Evolutionary conservation across 1,140 invertebrate genomes (phyloP).

Genomic region (Drosophila rufa): DNA sequence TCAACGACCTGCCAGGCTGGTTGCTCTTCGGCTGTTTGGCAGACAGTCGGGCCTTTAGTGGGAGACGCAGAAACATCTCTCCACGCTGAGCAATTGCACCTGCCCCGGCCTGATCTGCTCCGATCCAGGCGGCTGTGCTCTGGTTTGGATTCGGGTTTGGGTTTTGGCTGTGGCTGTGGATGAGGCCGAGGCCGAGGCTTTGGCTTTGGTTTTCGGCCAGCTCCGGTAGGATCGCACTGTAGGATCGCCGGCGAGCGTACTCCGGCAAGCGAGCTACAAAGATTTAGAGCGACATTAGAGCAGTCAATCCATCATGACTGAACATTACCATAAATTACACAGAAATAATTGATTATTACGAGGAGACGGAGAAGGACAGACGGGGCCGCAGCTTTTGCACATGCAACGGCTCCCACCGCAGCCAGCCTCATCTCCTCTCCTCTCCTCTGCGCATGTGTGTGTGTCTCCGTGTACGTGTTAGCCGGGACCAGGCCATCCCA

Average conservation of each 20-base stretch:
- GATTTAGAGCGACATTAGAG: constrained; percentile 85
- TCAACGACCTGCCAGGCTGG: constrained; percentile 41
- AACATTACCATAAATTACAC: constrained; percentile 85
- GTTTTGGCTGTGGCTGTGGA: constrained; percentile 16
- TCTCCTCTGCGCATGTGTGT: constrained; percentile 13
- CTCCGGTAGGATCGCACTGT: constrained; percentile 30
- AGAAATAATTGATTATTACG: constrained; percentile 86
- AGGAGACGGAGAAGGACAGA: constrained; percentile 66
- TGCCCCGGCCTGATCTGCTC: constrained; percentile 59
- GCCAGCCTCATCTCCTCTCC: constrained; percentile 7
- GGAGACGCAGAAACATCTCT: constrained; percentile 58
- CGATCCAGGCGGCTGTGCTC: constrained; percentile 39
- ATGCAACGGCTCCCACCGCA: constrained; percentile 58
- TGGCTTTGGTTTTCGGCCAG: constrained; percentile 44
- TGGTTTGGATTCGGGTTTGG: constrained; percentile 37
- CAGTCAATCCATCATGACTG: constrained; percentile 85
- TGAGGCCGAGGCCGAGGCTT: neutral
- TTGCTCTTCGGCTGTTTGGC: constrained; percentile 41
- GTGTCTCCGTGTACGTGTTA: constrained; percentile 33
- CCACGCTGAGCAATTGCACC: constrained; percentile 71
- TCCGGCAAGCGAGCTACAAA: constrained; percentile 70
- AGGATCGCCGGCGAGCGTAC: constrained; percentile 49
- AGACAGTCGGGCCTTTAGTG: constrained; percentile 65
- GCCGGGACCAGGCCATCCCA: constrained; percentile 36
- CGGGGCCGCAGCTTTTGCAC: constrained; percentile 60